Evolutionary conservation across 2,113 vertebrate genomes (phyloP), one percentile per base, ranked within the genome.

Genomic region (Alces alces): DNA sequence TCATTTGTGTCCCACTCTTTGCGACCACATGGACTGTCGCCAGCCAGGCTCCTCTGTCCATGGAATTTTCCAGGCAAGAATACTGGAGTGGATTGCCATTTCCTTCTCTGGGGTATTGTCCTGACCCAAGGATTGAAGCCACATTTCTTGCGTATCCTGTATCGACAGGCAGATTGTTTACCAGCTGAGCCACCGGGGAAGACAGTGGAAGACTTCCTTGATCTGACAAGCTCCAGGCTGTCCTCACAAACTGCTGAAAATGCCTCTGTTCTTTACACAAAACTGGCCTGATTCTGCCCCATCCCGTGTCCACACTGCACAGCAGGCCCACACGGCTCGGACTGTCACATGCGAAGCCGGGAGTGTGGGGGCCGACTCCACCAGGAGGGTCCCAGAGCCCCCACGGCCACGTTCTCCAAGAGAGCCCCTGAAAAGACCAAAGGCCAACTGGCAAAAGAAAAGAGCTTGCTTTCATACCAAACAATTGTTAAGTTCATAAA

Each of bases 261-360:
- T 0, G 0, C 60, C 43, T 70, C 87, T 16, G 0, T 36, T 66
- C 89, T 54, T 70, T 7, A 61, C 64, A 86, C 8, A n/a, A 19
- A 36, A 6, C 47, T 2, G 15, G 64, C 30, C 54, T 12, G 27
- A 45, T 14, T 25, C 19, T 2, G 45, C 50, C n/a, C 28, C 8
- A 0, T 1, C 60, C 61, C 0, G 0, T 3, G 45, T 45, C 23
- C 36, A 14, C 1, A 3, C 11, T 0, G 16, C 2, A 1, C 12
- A 27, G 66, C 30, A 4, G 0, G 36, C 14, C 58, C 2, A 7
- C 0, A 73, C 1, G 21, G 7, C 55, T 47, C 12, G 0, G 64
- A 11, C 27, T 13, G 58, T 27, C 36, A 33, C 19, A 3, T 0
- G 19, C 1, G 0, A 19, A 27, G 55, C n/a, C 0, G 0, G 28